These are phyloP conservation scores for Meles meles DNA, from an alignment of 2,113 vertebrate species.

Conservation along the genomic window DNA sequence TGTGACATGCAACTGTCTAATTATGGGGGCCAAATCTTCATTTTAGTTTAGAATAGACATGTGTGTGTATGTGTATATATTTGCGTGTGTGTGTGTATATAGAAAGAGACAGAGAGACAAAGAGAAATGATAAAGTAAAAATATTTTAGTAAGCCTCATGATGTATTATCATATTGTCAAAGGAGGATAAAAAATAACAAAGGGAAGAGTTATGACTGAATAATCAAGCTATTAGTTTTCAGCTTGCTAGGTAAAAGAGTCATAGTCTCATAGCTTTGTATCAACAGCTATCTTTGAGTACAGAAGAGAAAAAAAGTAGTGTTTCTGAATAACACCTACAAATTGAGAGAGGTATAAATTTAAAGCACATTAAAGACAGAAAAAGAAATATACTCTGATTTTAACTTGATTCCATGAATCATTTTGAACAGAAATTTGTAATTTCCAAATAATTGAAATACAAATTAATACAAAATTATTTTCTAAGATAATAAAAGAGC, in stretches of 20 bases:
- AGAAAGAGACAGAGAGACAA: background rate
- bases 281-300: background rate
- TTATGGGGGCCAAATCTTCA: background rate
- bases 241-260: background rate
- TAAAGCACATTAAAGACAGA: background rate
- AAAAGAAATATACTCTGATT: background rate
- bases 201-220: background rate
- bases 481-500: constrained; percentile 24
- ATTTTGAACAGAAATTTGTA: constrained; percentile 20
- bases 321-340: background rate
- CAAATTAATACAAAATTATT: background rate
- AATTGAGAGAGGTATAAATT: background rate
- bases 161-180: background rate
- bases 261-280: background rate
- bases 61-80: background rate
- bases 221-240: background rate
- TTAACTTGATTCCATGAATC: background rate
- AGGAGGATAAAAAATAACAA: background rate
- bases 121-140: background rate
- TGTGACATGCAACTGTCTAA: background rate
- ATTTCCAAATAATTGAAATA: constrained; percentile 5
- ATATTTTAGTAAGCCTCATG: background rate
- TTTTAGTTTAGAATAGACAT: background rate
- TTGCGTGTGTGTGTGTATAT: background rate
- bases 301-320: background rate